These are phyloP conservation scores for Benthosema pterotum DNA, from an alignment of 2,797 vertebrate genomes.

Conservation along the genomic window DNA sequence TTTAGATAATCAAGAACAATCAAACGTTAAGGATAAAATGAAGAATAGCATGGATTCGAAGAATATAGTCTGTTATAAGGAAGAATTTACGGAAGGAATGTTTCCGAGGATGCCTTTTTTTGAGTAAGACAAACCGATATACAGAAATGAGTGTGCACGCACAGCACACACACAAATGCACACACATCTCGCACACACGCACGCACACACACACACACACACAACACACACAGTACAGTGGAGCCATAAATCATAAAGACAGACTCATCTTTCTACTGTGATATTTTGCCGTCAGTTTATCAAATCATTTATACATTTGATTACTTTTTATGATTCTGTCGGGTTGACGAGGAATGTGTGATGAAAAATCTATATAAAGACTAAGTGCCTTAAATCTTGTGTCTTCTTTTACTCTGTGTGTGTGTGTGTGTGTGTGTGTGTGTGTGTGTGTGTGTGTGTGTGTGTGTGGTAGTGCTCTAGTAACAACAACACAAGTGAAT, in stretches of 20 bases:
- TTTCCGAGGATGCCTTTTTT: background rate
- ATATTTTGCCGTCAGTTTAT: conserved; percentile 41
- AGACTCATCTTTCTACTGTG: conserved; percentile 66
- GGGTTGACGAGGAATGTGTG: conserved; percentile 54
- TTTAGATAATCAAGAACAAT: conserved; percentile 49
- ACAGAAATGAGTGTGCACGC: background rate
- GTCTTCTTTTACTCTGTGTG: conserved; percentile 20
- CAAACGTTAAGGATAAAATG: conserved; percentile 31
- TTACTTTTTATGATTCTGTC: conserved; percentile 41
- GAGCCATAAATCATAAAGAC: conserved; percentile 52
- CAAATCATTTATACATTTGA: conserved; percentile 61
- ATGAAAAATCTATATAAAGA: conserved; percentile 59
- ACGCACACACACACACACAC: conserved; percentile 25
- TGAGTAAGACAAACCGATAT: conserved; percentile 14
- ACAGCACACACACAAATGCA: background rate
- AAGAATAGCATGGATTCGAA: conserved; percentile 42
- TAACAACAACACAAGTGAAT: background rate
- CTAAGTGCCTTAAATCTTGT: conserved; percentile 62
- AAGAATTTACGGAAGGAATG: background rate
- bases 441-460: background rate
- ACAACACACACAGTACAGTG: conserved; percentile 31
- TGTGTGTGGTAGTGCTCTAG: background rate
- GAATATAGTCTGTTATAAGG: conserved; percentile 6
- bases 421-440: conserved; percentile 17
- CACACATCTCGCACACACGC: background rate